Base-by-base conservation (phyloP, 2,113 vertebrate species). In the Mesitornis unicolor region DNA sequence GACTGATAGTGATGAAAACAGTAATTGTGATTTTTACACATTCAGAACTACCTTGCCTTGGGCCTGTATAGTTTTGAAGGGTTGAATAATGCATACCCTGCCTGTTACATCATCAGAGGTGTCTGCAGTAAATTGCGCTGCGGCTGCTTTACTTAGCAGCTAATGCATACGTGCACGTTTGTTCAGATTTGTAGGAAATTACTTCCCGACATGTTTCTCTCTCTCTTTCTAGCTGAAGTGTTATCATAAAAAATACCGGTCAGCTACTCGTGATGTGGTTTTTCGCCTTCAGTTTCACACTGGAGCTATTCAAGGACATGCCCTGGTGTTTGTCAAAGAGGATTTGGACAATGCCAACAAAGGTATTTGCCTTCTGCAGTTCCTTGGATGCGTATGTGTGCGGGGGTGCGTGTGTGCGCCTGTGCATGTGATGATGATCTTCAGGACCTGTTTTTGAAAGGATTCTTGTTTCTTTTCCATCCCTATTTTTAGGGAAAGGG, bases 241-340 rank as follows among this genome's bases (percentile, higher is more conserved):
- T 95, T 99, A 99, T 61, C 99, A 99, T 91, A 99, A 99, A 97
- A 98, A 98, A 73, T 98, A 98, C 63, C 90, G 97, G 35, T 98
- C 98, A 1, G 97, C 98, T 48, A 99, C 98, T 36, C 98, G 99
- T 0, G 98, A 99, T 36, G 98, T 98, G 14, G 80, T 99, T 90
- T 99, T 99, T 98, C 98, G 98, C 40, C 98, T 99, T 88, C 99
- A 99, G 98, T 99, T 99, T 97, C 99, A 99, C 98, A 99, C 99
- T 2, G 99, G 99, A 73, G 98, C 99, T 13, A 97, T 99, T 95
- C 99, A 99, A 94, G 99, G 98, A 68, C 98, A 98, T 29, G 84
- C 97, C 42, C 97, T 99, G 15, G 97, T 99, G 78, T 99, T 99
- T 90, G 98, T 98, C 47, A 99, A 99, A 91, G 98, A 99, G 76